These are phyloP conservation scores for Diorhabda carinulata DNA, from an alignment of 1,140 invertebrate species.

Conservation along the genomic window DNA sequence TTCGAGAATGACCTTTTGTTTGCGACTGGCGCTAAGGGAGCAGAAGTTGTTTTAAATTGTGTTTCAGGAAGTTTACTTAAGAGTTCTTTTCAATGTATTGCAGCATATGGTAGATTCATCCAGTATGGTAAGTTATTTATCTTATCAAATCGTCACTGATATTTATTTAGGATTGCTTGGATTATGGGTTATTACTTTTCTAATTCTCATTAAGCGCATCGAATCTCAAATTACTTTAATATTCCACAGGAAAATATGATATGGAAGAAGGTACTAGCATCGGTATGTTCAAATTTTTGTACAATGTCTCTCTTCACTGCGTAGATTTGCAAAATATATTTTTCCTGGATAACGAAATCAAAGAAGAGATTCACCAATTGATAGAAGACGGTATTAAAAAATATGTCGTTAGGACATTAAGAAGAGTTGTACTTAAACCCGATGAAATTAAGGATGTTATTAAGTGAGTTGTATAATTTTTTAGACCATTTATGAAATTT, in stretches of 20 bases:
- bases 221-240: not conserved
- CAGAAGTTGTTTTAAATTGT: constrained; percentile 63
- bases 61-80: constrained; percentile 61
- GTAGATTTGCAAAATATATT: constrained; percentile 38
- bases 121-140: constrained; percentile 56
- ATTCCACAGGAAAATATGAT: constrained; percentile 55
- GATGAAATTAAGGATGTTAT: constrained; percentile 36
- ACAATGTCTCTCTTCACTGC: constrained; percentile 37
- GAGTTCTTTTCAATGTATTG: constrained; percentile 60
- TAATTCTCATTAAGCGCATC: constrained; percentile 1
- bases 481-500: too few relatives aligned
- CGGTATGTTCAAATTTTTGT: constrained; percentile 59
- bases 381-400: constrained; percentile 36
- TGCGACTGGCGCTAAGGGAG: constrained; percentile 51
- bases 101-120: constrained; percentile 62
- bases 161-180: too few relatives aligned
- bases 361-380: constrained; percentile 33
- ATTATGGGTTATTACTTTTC: not conserved
- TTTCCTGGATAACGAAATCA: constrained; percentile 32
- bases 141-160: too few relatives aligned
- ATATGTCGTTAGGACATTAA: constrained; percentile 32
- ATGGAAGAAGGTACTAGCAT: constrained; percentile 62
- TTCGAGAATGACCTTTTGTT: constrained; percentile 56
- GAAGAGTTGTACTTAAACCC: constrained; percentile 36
- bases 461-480: constrained; percentile 24